Evolutionary conservation across 2,113 vertebrate species (phyloP).

Genomic region (Neodontobutis hainanensis): DNA sequence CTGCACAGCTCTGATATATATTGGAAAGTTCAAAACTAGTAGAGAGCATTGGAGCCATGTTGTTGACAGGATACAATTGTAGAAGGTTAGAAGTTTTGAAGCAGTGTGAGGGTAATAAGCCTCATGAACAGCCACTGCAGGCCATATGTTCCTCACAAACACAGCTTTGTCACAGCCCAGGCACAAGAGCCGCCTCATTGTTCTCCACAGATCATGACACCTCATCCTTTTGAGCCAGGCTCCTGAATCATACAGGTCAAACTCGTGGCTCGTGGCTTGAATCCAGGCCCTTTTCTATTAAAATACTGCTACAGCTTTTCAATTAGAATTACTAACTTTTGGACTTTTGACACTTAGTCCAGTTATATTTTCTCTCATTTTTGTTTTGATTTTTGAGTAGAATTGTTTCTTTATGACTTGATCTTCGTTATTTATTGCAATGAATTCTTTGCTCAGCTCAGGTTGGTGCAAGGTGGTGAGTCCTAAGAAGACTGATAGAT

Average conservation of each 20-base stretch:
- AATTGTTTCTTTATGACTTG: too few species aligned
- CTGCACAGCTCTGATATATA: background rate
- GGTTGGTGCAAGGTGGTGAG: too few species aligned
- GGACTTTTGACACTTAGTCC: too few species aligned
- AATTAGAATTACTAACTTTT: too few species aligned
- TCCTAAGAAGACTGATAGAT: too few species aligned
- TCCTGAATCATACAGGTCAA: background rate
- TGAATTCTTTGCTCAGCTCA: too few species aligned
- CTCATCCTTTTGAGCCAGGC: constrained; percentile 42
- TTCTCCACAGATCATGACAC: constrained; percentile 57
- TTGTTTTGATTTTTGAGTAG: too few species aligned
- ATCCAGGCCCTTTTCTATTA: too few species aligned
- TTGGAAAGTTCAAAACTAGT: constrained; percentile 4
- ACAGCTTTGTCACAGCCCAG: constrained; percentile 56
- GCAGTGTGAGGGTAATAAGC: constrained; percentile 47
- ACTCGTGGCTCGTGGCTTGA: background rate
- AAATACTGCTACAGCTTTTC: too few species aligned
- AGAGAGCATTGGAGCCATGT: background rate
- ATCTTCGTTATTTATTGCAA: too few species aligned
- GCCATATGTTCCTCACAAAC: constrained; percentile 73
- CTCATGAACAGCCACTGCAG: constrained; percentile 48
- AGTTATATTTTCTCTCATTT: too few species aligned
- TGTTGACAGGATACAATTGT: constrained; percentile 16
- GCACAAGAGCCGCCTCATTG: constrained; percentile 67
- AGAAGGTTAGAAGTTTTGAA: constrained; percentile 14